Conservation (phyloP, 2,113 vertebrate species). For the Paedocypris sp. region DNA sequence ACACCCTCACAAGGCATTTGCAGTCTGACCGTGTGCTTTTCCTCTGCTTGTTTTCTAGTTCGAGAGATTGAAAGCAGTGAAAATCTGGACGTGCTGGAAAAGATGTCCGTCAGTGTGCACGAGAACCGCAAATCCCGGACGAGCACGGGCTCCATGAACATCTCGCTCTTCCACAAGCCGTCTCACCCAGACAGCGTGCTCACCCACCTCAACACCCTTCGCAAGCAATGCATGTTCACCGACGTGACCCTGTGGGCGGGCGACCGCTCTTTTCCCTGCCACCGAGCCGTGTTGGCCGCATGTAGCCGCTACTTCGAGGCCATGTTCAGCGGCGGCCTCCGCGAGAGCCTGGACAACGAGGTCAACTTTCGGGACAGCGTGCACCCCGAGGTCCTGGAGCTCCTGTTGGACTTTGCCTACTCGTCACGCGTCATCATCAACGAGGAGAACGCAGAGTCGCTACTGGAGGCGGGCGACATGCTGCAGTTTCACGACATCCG, state of each 20-base stretch:
- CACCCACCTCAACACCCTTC: conserved; percentile 79
- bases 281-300: conserved; percentile 83
- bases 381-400: conserved; percentile 87
- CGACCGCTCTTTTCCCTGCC: conserved; percentile 80
- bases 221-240: conserved; percentile 85
- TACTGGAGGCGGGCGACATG: conserved; percentile 90
- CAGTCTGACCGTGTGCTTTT: neutral
- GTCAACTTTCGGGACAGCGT: conserved; percentile 89
- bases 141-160: conserved; percentile 85
- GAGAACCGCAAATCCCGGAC: conserved; percentile 89
- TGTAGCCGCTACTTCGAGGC: conserved; percentile 93
- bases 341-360: conserved; percentile 77
- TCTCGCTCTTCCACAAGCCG: conserved; percentile 85
- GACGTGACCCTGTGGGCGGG: conserved; percentile 89
- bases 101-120: conserved; percentile 87
- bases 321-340: conserved; percentile 89
- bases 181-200: conserved; percentile 84
- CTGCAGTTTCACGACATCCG: conserved; percentile 87
- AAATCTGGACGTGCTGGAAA: conserved; percentile 43
- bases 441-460: conserved; percentile 85
- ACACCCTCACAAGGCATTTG: neutral
- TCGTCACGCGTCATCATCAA: conserved; percentile 85
- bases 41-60: conserved; percentile 23
- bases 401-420: conserved; percentile 87
- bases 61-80: conserved; percentile 33